Evolutionary conservation across 2,113 vertebrate genomes (phyloP).

Genomic region (Actenoides hombroni): DNA sequence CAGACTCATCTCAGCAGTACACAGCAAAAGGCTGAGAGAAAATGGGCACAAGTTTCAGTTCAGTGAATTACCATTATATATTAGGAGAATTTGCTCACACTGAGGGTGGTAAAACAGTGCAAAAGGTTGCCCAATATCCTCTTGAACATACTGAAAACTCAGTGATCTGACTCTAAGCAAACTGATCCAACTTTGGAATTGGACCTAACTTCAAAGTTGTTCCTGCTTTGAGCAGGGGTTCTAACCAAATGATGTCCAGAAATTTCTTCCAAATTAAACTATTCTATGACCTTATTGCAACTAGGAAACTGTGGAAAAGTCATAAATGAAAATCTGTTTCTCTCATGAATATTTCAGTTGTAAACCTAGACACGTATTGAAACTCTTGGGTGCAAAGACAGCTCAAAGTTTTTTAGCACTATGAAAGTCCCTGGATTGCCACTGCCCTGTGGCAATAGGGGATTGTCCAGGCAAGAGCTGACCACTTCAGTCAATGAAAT

Average conservation of each 20-base stretch:
- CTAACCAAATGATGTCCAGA: neutral
- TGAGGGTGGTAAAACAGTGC: neutral
- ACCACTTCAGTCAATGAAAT: neutral
- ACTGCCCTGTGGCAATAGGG: neutral
- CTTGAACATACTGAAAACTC: neutral
- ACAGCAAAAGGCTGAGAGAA: neutral
- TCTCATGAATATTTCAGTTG: neutral
- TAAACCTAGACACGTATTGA: neutral
- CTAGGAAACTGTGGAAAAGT: neutral
- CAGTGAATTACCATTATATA: neutral
- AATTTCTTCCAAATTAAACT: conserved; percentile 5
- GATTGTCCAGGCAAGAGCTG: neutral
- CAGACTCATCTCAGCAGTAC: neutral
- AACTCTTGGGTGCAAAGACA: neutral
- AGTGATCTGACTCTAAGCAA: neutral
- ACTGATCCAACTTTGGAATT: neutral
- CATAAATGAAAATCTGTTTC: neutral
- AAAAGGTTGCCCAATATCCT: neutral
- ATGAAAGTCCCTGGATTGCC: neutral
- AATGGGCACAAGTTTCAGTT: neutral
- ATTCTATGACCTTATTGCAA: neutral
- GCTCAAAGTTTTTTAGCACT: neutral
- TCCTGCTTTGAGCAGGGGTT: neutral
- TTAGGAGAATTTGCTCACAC: neutral
- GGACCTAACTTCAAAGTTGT: neutral